Base-by-base conservation (phyloP, 2,797 vertebrate genomes). In the Dermochelys coriacea region DNA sequence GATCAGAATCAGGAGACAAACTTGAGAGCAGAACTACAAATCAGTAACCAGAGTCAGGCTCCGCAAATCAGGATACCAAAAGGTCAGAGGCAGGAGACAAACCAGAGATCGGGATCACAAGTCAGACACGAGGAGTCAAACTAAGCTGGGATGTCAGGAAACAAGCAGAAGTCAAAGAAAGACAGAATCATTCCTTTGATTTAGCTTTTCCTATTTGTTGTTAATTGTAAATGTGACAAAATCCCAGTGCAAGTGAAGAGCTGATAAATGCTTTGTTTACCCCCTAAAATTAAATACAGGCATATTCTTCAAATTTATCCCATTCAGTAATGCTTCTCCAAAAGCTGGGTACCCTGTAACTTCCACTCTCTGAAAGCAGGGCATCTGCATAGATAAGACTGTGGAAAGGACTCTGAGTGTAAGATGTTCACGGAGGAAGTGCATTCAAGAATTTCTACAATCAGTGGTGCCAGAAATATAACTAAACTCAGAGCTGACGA, bases 401-500 rank as follows among this genome's bases (percentile, higher is more conserved):
- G n/a, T 54, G 86, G 49, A 77, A 75, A 55, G 29, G 77, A n/a
- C 55, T 81, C 49, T 29, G 47, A 47, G 75, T 55, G 82, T 85
- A 54, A 88, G 3, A 82, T 84, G 12, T 64, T 94, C 61, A 95
- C 87, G 82, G 91, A 88, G 86, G 77, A 61, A 96, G 41, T 0
- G 29, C 51, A 95, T 34, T 19, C 4, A 64, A 86, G n/a, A 9
- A 61, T 89, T 93, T 89, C 14, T 74, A 87, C 85, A 84, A 86
- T 93, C 23, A 31, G 2, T 23, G 52, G 80, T 87, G 91, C 68
- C 79, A 91, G 75, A 90, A 94, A 94, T 82, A 54, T 47, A 80
- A 52, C 64, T 92, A 14, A 94, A 55, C 52, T 81, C n/a, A 82
- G 85, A 74, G 18, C 1, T 87, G 51, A 85, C 3, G 77, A 88